Conservation (phyloP, 1,140 invertebrate genomes). For the Apis cerana region DNA sequence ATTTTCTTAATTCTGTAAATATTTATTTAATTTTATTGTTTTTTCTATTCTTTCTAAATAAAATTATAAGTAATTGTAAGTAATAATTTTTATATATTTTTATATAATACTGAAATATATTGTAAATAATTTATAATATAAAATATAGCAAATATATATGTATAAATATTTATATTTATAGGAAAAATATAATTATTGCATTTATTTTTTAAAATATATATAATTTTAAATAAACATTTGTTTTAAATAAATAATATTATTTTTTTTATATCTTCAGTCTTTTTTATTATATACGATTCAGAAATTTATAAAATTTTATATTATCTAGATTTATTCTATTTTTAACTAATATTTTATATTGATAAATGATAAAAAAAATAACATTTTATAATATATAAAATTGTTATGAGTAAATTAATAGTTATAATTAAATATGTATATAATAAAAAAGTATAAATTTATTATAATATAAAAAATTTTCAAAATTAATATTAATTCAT, state of each 20-base stretch:
- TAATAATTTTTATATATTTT: neutral
- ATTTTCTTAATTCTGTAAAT: constrained; percentile 17
- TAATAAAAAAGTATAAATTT: neutral
- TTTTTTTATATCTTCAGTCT: constrained; percentile 18
- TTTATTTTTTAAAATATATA: neutral
- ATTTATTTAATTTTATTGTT: constrained; percentile 12
- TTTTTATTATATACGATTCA: neutral
- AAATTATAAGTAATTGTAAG: neutral
- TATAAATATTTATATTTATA: constrained; percentile 25
- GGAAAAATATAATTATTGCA: neutral
- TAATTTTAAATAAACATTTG: constrained; percentile 23
- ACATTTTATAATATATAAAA: neutral
- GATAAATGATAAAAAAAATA: neutral
- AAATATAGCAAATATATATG: constrained; percentile 19
- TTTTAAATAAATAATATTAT: constrained; percentile 23
- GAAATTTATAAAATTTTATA: neutral
- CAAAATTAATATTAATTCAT: neutral
- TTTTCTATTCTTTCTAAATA: constrained; percentile 8
- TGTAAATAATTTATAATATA: constrained; percentile 30
- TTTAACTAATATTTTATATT: neutral
- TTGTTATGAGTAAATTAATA: neutral
- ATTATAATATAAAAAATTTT: neutral
- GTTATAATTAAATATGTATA: neutral
- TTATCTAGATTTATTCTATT: neutral
- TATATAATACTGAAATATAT: neutral